Evolutionary conservation across 2,888 invertebrate genomes (phyloP).

Genomic region (Chelonus formosanus): DNA sequence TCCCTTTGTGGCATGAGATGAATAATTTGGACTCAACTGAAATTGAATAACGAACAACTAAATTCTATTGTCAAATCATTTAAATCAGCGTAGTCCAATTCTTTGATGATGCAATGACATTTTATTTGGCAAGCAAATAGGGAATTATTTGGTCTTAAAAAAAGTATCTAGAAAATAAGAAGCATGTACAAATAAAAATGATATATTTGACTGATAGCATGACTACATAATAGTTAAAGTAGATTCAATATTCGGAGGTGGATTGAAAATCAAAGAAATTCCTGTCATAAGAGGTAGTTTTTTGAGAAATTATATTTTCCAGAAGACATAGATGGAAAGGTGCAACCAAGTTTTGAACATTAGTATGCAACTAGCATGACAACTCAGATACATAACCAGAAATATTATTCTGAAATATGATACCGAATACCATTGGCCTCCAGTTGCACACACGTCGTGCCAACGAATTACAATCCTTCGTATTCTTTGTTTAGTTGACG

Average conservation of each 20-base stretch:
- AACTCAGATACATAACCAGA: slow-evolving; percentile 46
- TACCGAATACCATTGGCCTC: slow-evolving; percentile 53
- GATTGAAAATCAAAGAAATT: background rate
- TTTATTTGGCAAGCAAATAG: too few relatives aligned
- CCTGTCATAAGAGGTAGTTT: background rate
- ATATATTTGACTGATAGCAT: too few relatives aligned
- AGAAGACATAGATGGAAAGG: slow-evolving; percentile 7
- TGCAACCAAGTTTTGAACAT: slow-evolving; percentile 36
- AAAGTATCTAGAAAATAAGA: too few relatives aligned
- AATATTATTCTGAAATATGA: slow-evolving; percentile 56
- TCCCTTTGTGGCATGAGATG: slow-evolving; percentile 26
- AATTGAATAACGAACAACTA: slow-evolving; percentile 17
- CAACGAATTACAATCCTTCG: slow-evolving; percentile 47
- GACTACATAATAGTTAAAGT: too few relatives aligned
- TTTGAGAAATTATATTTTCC: background rate
- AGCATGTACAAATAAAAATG: too few relatives aligned
- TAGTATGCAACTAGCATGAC: slow-evolving; percentile 44
- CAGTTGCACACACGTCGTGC: slow-evolving; percentile 47
- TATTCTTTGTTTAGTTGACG: slow-evolving; percentile 32
- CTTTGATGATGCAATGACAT: too few relatives aligned
- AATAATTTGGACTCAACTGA: slow-evolving; percentile 47
- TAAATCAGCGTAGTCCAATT: too few relatives aligned
- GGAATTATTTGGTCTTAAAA: too few relatives aligned
- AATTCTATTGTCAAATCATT: background rate
- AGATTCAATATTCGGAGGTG: too few relatives aligned